Percentiles rank a stretch among this genome's conserved stretches.
phyloP scores from a whole-genome alignment of 2,113 vertebrate species.

The Mastomys coucha region DNA sequence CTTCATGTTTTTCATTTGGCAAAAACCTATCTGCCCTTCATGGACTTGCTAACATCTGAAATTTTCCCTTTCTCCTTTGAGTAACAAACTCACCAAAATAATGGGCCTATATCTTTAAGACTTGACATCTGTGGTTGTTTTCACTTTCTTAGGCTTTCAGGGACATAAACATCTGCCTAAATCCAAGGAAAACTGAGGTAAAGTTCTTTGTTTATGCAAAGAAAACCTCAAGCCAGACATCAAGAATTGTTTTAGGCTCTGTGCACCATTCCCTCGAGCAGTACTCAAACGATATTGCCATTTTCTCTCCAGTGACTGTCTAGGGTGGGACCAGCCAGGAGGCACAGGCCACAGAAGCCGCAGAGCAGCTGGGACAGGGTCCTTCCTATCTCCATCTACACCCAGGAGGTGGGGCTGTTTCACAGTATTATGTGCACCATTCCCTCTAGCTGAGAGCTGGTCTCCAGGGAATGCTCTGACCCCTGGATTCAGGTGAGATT shows the following conservation, averaged over 20 bases:
- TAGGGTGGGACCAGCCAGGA: too few species aligned
- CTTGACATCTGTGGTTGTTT: neutral
- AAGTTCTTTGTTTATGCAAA: constrained; percentile 9
- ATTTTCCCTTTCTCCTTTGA: neutral
- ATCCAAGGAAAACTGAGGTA: neutral
- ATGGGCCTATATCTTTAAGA: neutral
- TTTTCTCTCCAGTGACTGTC: too few species aligned
- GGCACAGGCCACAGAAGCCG: too few species aligned
- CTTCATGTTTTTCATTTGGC: neutral
- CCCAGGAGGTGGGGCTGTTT: too few species aligned
- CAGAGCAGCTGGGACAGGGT: too few species aligned
- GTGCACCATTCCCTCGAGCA: too few species aligned
- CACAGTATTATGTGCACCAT: too few species aligned
- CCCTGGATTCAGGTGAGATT: too few species aligned
- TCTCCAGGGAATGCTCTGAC: too few species aligned
- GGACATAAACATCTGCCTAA: neutral
- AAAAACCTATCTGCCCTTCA: neutral
- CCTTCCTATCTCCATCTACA: too few species aligned
- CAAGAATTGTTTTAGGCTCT: neutral
- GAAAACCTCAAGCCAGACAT: neutral
- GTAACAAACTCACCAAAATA: neutral
- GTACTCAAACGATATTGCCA: too few species aligned
- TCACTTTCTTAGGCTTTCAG: neutral
- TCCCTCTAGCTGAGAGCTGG: too few species aligned
- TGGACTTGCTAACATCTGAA: neutral